These are phyloP conservation scores for Capromys pilorides DNA, from an alignment of 2,797 vertebrate species.

Conservation along the genomic window DNA sequence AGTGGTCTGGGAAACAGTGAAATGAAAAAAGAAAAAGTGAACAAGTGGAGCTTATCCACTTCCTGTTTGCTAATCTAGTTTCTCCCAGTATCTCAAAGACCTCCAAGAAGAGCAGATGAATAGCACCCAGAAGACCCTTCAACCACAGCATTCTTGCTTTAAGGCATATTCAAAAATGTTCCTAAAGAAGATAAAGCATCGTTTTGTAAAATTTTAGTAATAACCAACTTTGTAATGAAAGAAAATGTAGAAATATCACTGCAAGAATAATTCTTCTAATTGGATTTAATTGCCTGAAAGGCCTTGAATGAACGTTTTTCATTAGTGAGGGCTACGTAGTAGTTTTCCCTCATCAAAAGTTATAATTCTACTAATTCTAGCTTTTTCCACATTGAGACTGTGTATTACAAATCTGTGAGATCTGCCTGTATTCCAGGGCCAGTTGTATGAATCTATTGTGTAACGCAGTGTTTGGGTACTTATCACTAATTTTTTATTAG, in stretches of 20 bases:
- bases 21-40: slow-evolving; percentile 2
- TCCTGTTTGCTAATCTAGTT: slow-evolving; percentile 50
- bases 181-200: not conserved
- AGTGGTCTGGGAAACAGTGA: slow-evolving; percentile 51
- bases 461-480: slow-evolving; percentile 81
- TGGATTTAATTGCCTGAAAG: slow-evolving; percentile 50
- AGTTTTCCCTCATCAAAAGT: not conserved
- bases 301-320: slow-evolving; percentile 39
- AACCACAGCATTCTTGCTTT: slow-evolving; percentile 28
- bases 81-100: not conserved
- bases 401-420: slow-evolving; percentile 82
- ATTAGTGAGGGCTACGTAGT: not conserved
- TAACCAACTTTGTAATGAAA: slow-evolving; percentile 43
- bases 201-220: slow-evolving; percentile 57
- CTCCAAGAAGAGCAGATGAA: slow-evolving; percentile 55
- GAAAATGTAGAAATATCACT: slow-evolving; percentile 57
- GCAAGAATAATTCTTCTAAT: slow-evolving; percentile 54
- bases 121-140: not conserved
- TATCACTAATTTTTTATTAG: slow-evolving; percentile 90
- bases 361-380: slow-evolving; percentile 34
- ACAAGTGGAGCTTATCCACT: slow-evolving; percentile 19
- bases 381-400: slow-evolving; percentile 62
- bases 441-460: slow-evolving; percentile 71
- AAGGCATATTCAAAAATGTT: slow-evolving; percentile 29
- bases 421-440: slow-evolving; percentile 81